Evolutionary conservation across 2,113 vertebrate species (phyloP).

Genomic region (Setophaga petechia): DNA sequence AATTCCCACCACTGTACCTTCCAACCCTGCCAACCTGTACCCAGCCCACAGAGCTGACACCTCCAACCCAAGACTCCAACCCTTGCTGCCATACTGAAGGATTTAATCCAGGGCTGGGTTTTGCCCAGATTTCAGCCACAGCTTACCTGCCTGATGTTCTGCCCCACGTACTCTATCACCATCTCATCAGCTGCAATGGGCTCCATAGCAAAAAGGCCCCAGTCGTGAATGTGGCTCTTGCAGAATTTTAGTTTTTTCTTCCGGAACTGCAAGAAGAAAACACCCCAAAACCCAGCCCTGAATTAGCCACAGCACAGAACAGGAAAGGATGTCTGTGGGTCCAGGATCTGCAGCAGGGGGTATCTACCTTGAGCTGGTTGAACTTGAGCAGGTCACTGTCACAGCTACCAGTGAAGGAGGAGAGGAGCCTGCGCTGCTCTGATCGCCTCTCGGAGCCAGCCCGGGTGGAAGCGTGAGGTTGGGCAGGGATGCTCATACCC

Average conservation of each 20-base stretch:
- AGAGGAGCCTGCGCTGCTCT: conserved; percentile 91
- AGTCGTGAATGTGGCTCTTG: conserved; percentile 97
- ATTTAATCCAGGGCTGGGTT: neutral
- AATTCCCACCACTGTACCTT: neutral
- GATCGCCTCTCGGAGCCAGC: conserved; percentile 94
- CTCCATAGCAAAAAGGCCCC: conserved; percentile 97
- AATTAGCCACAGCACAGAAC: neutral
- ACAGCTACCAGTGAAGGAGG: conserved; percentile 90
- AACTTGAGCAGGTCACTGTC: conserved; percentile 98
- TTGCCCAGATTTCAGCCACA: neutral
- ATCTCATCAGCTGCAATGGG: conserved; percentile 98
- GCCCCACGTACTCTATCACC: conserved; percentile 98
- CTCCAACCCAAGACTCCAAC: neutral
- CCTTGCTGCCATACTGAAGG: accelerated
- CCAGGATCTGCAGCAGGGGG: neutral
- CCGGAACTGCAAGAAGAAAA: conserved; percentile 83
- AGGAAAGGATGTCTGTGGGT: neutral
- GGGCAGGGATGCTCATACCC: conserved; percentile 97
- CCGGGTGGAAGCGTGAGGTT: conserved; percentile 91
- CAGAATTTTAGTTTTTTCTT: conserved; percentile 98
- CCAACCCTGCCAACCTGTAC: neutral
- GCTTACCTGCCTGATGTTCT: conserved; percentile 96
- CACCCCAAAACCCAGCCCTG: neutral
- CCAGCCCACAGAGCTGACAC: accelerated
- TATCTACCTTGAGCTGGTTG: conserved; percentile 95